Evolutionary conservation across 2,797 vertebrate species (phyloP).

Genomic region (Sebastes iracundus): DNA sequence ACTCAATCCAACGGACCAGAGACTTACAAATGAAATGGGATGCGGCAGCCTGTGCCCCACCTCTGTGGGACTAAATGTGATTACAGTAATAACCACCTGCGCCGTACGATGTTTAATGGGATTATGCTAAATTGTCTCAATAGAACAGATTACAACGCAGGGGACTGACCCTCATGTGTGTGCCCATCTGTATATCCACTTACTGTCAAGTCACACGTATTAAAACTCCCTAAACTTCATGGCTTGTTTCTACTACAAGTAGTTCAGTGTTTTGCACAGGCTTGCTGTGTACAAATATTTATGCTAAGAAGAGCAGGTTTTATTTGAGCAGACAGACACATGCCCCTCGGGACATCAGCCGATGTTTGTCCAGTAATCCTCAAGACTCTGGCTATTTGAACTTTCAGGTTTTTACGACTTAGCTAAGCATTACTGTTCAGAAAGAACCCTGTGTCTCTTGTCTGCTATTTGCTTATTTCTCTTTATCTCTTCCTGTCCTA

Average conservation of each 20-base stretch:
- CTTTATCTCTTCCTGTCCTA: slow-evolving; percentile 24
- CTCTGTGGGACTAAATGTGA: slow-evolving; percentile 55
- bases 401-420: background rate
- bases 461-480: background rate
- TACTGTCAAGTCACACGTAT: background rate
- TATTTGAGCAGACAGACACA: background rate
- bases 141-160: slow-evolving; percentile 49
- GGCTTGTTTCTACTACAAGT: background rate
- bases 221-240: background rate
- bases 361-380: background rate
- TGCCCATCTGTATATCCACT: slow-evolving; percentile 5
- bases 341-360: background rate
- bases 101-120: slow-evolving; percentile 45
- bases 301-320: background rate
- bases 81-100: slow-evolving; percentile 62
- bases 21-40: slow-evolving; percentile 27
- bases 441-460: background rate
- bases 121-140: slow-evolving; percentile 61
- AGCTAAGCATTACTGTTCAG: background rate
- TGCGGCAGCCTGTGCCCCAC: background rate
- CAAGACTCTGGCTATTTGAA: background rate
- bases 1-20: slow-evolving; percentile 6
- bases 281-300: background rate
- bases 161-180: slow-evolving; percentile 9
- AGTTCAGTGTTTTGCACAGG: background rate